Percentiles rank a stretch among this genome's conserved stretches.
phyloP scores from a whole-genome alignment of 2,888 invertebrate genomes.

The Magallana nippona region DNA sequence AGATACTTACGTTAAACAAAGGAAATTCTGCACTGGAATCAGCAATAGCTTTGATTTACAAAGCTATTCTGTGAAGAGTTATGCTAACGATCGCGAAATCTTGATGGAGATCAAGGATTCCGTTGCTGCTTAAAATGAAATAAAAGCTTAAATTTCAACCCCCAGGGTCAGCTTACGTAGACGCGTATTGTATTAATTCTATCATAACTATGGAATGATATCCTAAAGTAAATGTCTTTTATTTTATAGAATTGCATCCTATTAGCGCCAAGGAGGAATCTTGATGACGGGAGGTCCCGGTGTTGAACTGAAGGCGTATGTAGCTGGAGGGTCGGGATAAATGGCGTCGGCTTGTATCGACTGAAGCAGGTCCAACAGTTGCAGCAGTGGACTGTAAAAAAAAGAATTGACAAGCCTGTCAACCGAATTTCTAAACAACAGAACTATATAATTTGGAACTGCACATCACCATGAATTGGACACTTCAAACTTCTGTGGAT shows the following conservation, averaged over 20 bases:
- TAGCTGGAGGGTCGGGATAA: not conserved
- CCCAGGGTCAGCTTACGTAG: not conserved
- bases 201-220: not conserved
- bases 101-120: not conserved
- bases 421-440: conserved; percentile 20
- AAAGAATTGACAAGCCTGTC: conserved; percentile 8
- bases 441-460: conserved; percentile 17
- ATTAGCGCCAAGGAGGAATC: not conserved
- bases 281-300: too few relatives aligned
- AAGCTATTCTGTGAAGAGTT: not conserved
- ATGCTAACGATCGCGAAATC: not conserved
- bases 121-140: not conserved
- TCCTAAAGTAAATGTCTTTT: not conserved
- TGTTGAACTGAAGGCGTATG: not conserved
- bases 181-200: not conserved
- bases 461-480: not conserved
- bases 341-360: not conserved
- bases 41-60: conserved; percentile 10
- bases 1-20: too few relatives aligned
- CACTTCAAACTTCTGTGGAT: not conserved
- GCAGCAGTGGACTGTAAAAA: not conserved
- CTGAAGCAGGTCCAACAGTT: not conserved
- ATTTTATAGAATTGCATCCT: conserved; percentile 13
- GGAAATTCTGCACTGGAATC: not conserved
- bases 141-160: not conserved